phyloP scores from a whole-genome alignment of 1,140 invertebrate species.

The Spodoptera litura region DNA sequence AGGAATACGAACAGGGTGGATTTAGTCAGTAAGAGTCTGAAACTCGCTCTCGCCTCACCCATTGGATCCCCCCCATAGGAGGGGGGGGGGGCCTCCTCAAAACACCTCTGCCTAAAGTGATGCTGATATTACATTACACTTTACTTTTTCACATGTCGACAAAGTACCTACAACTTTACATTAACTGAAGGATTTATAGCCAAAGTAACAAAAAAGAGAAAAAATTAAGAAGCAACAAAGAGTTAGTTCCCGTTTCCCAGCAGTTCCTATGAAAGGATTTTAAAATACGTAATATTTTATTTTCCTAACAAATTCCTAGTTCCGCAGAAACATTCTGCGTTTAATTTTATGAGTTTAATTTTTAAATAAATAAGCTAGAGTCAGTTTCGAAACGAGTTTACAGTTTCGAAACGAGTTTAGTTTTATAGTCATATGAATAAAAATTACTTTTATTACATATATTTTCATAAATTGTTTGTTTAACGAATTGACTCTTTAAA shows the following conservation, averaged over 20 bases:
- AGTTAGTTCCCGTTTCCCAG: neutral
- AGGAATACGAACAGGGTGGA: too few relatives aligned
- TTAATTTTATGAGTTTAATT: neutral
- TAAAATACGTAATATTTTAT: neutral
- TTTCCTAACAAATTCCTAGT: neutral
- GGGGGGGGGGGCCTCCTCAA: too few relatives aligned
- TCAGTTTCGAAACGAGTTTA: neutral
- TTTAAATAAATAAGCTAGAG: neutral
- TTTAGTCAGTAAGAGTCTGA: too few relatives aligned
- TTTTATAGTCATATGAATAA: too few relatives aligned
- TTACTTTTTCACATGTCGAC: too few relatives aligned
- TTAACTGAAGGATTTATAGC: neutral
- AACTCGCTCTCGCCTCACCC: too few relatives aligned
- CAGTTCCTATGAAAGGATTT: conserved; percentile 12
- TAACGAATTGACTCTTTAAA: too few relatives aligned
- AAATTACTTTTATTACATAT: too few relatives aligned
- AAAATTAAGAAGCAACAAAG: neutral
- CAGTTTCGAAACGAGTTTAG: neutral
- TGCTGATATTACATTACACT: too few relatives aligned
- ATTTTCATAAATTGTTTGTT: too few relatives aligned
- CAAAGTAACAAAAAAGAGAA: neutral
- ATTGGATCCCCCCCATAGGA: too few relatives aligned
- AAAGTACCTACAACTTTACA: neutral
- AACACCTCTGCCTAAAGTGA: too few relatives aligned
- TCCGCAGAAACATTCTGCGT: neutral